A percentile compares a stretch with the other conserved stretches of the same genome.
Conservation (phyloP, 2,113 vertebrate genomes). For the Puma concolor region DNA sequence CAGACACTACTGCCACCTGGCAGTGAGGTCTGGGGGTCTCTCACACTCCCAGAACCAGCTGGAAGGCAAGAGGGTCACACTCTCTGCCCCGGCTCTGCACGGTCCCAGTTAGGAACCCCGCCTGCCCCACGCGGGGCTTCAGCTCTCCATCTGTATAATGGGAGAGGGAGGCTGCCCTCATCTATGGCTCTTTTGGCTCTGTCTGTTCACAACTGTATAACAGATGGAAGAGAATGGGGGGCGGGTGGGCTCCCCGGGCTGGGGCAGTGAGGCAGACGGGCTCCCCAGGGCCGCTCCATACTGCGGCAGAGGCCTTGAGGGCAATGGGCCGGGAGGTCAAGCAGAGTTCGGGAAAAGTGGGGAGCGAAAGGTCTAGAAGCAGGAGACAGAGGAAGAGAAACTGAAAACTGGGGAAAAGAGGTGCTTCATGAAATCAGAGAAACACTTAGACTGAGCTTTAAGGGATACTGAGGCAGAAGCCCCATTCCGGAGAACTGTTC, state of each 20-base stretch:
- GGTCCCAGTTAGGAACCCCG: background rate
- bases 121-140: background rate
- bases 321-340: background rate
- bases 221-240: constrained; percentile 58
- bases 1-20: background rate
- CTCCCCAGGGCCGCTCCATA: background rate
- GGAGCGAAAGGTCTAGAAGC: background rate
- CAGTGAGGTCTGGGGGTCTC: fast-evolving
- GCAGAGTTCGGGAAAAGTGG: background rate
- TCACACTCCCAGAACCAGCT: background rate
- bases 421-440: constrained; percentile 1
- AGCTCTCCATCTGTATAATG: constrained; percentile 64
- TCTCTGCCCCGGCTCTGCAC: background rate
- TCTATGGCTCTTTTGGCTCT: background rate
- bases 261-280: background rate
- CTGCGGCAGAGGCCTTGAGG: background rate
- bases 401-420: background rate
- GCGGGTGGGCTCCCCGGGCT: background rate
- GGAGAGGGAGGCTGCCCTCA: constrained; percentile 4
- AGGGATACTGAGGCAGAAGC: background rate
- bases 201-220: constrained; percentile 8
- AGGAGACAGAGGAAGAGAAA: background rate
- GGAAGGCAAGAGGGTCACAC: background rate
- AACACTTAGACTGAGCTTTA: background rate
- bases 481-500: background rate